These are phyloP conservation scores for Cacatua alba DNA, from an alignment of 2,113 vertebrate species.

Conservation along the genomic window DNA sequence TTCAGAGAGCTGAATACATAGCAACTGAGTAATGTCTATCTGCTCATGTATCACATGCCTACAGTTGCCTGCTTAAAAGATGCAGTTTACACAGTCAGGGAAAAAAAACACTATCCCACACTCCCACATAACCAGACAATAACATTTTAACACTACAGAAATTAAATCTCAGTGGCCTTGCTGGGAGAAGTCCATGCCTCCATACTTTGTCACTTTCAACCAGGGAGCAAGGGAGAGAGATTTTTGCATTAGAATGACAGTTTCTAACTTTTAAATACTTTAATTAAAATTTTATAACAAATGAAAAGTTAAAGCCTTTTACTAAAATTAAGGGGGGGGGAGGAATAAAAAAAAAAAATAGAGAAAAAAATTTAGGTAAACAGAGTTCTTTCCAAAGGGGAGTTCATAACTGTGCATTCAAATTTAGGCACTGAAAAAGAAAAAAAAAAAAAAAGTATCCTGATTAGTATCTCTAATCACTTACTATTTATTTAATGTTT, in stretches of 20 bases:
- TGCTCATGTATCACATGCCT: constrained; percentile 8
- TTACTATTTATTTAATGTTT: not conserved
- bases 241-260: not conserved
- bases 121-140: not conserved
- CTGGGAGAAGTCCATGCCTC: not conserved
- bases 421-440: not conserved
- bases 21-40: constrained; percentile 9
- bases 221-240: not conserved
- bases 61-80: not conserved
- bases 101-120: not conserved
- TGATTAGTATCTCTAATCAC: not conserved
- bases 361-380: not conserved
- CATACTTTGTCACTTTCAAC: not conserved
- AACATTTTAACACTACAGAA: not conserved
- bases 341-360: too few relatives aligned
- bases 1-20: not conserved
- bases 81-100: not conserved
- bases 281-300: not conserved
- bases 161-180: not conserved
- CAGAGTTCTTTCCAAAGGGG: not conserved
- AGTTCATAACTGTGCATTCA: not conserved
- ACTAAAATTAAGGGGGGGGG: too few relatives aligned
- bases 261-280: not conserved
- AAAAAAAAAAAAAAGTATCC: not conserved
- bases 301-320: not conserved